phyloP scores from a whole-genome alignment of 1,140 invertebrate genomes.

The Drosophila nigromelanica region DNA sequence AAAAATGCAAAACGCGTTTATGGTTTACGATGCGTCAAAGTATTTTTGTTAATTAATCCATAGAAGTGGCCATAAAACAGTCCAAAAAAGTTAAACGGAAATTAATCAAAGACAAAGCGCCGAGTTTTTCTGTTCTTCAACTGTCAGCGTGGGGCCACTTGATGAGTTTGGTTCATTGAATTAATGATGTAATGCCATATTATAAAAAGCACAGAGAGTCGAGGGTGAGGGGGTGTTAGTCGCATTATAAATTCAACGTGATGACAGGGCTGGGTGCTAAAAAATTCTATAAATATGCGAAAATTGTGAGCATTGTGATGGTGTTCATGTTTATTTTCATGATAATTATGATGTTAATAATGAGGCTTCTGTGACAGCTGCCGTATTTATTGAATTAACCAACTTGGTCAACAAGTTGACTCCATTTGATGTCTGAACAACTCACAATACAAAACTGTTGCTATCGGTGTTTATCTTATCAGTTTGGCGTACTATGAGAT shows the following conservation, averaged over 20 bases:
- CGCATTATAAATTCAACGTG: constrained; percentile 37
- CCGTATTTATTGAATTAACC: constrained; percentile 38
- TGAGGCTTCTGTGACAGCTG: constrained; percentile 10
- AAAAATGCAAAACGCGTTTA: constrained; percentile 41
- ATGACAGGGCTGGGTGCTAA: constrained; percentile 4
- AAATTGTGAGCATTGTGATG: background rate
- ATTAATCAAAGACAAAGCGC: constrained; percentile 39
- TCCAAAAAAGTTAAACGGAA: constrained; percentile 28
- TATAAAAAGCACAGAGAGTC: background rate
- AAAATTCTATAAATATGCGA: constrained; percentile 52
- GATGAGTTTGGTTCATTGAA: constrained; percentile 52
- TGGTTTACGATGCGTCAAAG: constrained; percentile 40
- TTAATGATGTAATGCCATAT: constrained; percentile 48
- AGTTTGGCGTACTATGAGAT: constrained; percentile 3
- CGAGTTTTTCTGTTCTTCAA: constrained; percentile 27
- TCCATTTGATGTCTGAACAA: background rate
- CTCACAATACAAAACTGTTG: constrained; percentile 11
- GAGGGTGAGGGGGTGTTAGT: background rate
- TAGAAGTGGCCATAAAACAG: constrained; percentile 38
- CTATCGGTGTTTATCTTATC: constrained; percentile 52
- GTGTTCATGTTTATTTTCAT: background rate
- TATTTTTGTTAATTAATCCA: constrained; percentile 43
- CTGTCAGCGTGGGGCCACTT: constrained; percentile 50
- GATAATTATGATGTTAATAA: constrained; percentile 9
- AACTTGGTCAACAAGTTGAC: constrained; percentile 39